Base-by-base conservation (phyloP, 2,113 vertebrate species). In the Gopherus flavomarginatus region DNA sequence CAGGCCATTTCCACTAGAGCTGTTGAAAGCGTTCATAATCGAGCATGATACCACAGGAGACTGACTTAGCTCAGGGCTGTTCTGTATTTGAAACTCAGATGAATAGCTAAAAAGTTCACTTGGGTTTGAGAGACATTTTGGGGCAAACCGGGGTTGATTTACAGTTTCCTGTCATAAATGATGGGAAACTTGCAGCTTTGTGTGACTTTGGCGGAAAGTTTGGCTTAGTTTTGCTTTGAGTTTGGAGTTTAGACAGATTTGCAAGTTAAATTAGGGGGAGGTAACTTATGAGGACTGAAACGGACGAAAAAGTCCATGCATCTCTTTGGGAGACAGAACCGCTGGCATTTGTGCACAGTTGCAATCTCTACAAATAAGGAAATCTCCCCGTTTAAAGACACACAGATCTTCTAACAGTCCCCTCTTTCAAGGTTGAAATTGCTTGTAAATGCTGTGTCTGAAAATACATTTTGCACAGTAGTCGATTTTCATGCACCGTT, bases 211-310 rank as follows among this genome's bases (percentile, higher is more conserved):
- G 47, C 47, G 86, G 85, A 21, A 14, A 62, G 42, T 93, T 90
- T 91, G 91, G 50, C n/a, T 79, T 83, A 75, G n/a, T 85, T 89
- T 83, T 87, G 42, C 86, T 92, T 90, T 92, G 47, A 26, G 3
- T 94, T 89, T 79, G 92, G 84, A n/a, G n/a, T 65, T 95, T 79
- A 53, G 86, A 17, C 12, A 85, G 56, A 81, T 93, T 85, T 92
- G 85, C 72, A 85, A 75, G 75, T 96, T 84, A 93, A 96, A 91
- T 94, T 42, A 31, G 57, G 49, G 65, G 83, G 24, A 83, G 53
- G 6, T 27, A 38, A 38, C 91, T 31, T 87, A 81, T 95, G 81
- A 35, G 78, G 78, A 65, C 42, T 75, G 90, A 85, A 78, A 27
- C 78, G 35, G 83, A 69, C 44, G 5, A 0, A 1, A 0, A 0